Base-by-base conservation (phyloP, 2,797 vertebrate genomes). In the Paedocypris micromegethes region DNA sequence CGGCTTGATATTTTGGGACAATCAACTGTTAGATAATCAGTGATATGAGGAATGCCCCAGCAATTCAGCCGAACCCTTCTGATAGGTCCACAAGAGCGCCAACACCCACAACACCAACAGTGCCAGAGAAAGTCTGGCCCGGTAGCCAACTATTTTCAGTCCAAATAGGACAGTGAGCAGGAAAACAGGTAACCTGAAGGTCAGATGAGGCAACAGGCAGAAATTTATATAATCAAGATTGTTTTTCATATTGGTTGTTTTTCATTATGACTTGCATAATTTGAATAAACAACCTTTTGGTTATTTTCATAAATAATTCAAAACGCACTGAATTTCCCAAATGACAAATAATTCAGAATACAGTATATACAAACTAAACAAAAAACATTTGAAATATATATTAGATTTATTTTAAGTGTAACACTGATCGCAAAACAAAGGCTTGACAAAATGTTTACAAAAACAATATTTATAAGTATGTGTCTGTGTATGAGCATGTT, bases 91-190 rank as follows among this genome's bases (percentile, higher is more conserved):
- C 54, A 0, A 2, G 4, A 39, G 43, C 45, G 49, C 9, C 63
- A 70, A n/a, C 6, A 6, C 63, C 63, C 51, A 74, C 63, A 58
- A 4, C 51, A 55, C 7, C n/a, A 49, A 9, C 54, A 62, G 1
- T 47, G 58, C 46, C 58, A 66, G 46, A 48, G 39, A 37, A 23
- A 59, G 23, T 46, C 37, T 40, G 5, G 49, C 6, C 45, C 9
- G 3, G 44, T 37, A 9, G 59, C 64, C 54, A 75, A 71, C 9
- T 48, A n/a, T 53, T 71, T 57, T 67, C n/a, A 54, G 45, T 58
- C 58, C 57, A 50, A 66, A 66, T n/a, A 52, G 39, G 58, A 52
- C 68, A 70, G 51, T 38, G n/a, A 62, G 57, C 52, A 57, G 66
- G 49, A 59, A 41, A 44, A 50, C 5, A 6, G 6, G 2, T 47